Percentiles rank a stretch among this genome's conserved stretches.
Evolutionary conservation across 2,888 invertebrate genomes (phyloP).

Genomic region (Plebejus melissa): DNA sequence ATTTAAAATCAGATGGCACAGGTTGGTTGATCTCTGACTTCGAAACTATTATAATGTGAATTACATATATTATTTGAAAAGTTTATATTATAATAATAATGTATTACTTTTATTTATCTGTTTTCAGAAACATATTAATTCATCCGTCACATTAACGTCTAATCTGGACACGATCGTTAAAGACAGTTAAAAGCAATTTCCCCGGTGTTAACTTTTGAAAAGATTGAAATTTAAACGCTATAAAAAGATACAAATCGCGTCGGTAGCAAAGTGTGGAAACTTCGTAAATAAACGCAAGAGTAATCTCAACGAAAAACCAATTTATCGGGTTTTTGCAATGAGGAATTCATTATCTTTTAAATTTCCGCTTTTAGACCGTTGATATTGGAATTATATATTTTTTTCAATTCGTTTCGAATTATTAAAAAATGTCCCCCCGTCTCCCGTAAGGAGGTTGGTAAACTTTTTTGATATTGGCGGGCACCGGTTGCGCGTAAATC

Average conservation of each 20-base stretch:
- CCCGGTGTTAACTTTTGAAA: not conserved
- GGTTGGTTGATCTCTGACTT: no score
- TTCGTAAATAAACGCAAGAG: constrained; percentile 23
- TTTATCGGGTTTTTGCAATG: constrained; percentile 34
- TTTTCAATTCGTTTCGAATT: constrained; percentile 59
- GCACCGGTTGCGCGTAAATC: constrained; percentile 74
- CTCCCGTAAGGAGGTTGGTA: constrained; percentile 51
- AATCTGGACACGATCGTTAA: not conserved
- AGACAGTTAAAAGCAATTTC: not conserved
- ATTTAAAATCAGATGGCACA: no score
- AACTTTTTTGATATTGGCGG: constrained; percentile 77
- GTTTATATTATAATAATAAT: no score
- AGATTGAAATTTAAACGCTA: constrained; percentile 7
- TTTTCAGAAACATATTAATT: not conserved
- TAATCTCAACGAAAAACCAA: constrained; percentile 34
- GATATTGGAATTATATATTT: constrained; percentile 38
- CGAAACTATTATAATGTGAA: no score
- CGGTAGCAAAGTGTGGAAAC: constrained; percentile 22
- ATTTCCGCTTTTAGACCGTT: constrained; percentile 33
- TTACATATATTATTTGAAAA: no score
- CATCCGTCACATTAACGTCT: not conserved
- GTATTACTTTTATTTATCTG: no score
- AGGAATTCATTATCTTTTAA: constrained; percentile 36
- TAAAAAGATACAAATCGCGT: constrained; percentile 16
- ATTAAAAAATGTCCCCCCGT: constrained; percentile 59